These are phyloP conservation scores for Microcebus lehilahytsara DNA, from an alignment of 2,113 vertebrate species.

Conservation along the genomic window DNA sequence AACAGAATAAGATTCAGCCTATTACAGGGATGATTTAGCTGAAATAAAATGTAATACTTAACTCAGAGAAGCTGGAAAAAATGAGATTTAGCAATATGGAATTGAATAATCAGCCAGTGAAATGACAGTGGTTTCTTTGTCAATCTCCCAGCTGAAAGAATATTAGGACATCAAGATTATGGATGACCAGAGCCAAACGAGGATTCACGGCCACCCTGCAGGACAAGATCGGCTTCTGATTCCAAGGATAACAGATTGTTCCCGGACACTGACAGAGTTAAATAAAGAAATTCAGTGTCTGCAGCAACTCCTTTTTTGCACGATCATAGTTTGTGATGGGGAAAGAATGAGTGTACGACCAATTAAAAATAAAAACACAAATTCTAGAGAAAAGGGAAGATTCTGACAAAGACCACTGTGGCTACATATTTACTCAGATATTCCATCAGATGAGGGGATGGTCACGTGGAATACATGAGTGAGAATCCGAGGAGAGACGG, in stretches of 20 bases:
- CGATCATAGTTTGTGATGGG: background rate
- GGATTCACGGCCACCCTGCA: constrained; percentile 52
- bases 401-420: background rate
- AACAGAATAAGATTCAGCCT: constrained; percentile 61
- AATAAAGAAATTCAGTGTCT: background rate
- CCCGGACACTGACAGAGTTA: constrained; percentile 33
- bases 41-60: constrained; percentile 73
- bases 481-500: background rate
- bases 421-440: background rate
- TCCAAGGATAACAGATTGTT: constrained; percentile 39
- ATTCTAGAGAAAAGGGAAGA: background rate
- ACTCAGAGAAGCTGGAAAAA: constrained; percentile 68
- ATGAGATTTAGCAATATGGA: constrained; percentile 72
- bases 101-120: constrained; percentile 65
- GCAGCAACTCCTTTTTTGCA: background rate
- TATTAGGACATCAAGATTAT: constrained; percentile 71
- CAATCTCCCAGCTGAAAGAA: constrained; percentile 69
- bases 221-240: constrained; percentile 44
- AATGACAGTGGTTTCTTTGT: constrained; percentile 70
- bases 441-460: background rate
- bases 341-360: background rate
- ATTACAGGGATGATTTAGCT: constrained; percentile 68
- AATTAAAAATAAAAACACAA: background rate
- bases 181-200: constrained; percentile 64
- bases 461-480: background rate